Evolutionary conservation across 2,797 vertebrate species (phyloP), one percentile per base, ranked within the genome.

Genomic region (Anguilla marmorata): DNA sequence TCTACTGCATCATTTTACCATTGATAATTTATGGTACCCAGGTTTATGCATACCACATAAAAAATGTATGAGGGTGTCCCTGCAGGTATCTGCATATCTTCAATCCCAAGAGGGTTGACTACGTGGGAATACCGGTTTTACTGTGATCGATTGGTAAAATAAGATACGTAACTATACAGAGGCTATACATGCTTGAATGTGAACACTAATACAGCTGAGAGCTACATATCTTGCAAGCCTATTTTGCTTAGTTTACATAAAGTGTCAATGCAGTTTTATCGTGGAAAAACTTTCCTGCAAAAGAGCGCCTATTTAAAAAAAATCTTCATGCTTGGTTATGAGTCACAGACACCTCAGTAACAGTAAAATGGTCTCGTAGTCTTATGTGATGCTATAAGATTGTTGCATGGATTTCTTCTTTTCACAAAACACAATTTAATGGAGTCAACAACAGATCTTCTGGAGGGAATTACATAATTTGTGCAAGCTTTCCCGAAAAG

Each of bases 21-120:
- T 69, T 69, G 63, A 24, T 69, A 69, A 69, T 69, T 7, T 69
- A n/a, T 11, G n/a, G 63, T 69, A 69, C 24, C n/a, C 63, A 69
- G 63, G 5, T 2, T 69, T 27, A 69, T 69, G 24, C 24, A 11
- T 69, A 27, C 63, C 63, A 69, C 24, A 69, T 69, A 7, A 27
- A 69, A 27, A 69, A 69, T 69, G 24, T 27, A 69, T 69, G 63
- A 3, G 7, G 63, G 24, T 69, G n/a, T 69, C n/a, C 63, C n/a
- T n/a, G 63, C 63, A 69, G 63, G 63, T 69, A 69, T 69, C 63
- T 69, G 63, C 63, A 69, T 69, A 69, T 69, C 63, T 21, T 63
- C 19, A n/a, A n/a, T 69, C 24, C 63, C 63, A 27, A 69, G 63
- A 27, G 63, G 63, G 7, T 27, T 66, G 3, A 27, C n/a, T n/a